Evolutionary conservation across 2,113 vertebrate species (phyloP).

Genomic region (Colistium nudipinnis): DNA sequence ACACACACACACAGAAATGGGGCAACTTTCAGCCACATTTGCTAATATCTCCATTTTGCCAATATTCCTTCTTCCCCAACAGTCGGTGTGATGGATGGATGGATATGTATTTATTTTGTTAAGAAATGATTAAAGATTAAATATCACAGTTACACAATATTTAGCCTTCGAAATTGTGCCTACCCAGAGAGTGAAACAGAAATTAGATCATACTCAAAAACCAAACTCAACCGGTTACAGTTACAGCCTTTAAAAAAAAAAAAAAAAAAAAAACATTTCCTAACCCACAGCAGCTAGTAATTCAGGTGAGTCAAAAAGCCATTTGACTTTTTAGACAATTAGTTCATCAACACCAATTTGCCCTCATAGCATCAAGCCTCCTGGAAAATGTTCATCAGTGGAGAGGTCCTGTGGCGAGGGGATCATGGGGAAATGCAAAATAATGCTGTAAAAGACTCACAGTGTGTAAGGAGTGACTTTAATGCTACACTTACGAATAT

Average conservation of each 20-base stretch:
- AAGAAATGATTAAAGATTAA: neutral
- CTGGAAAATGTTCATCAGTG: conserved; percentile 32
- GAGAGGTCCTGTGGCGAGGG: conserved; percentile 12
- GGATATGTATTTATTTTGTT: neutral
- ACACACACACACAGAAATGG: conserved; percentile 37
- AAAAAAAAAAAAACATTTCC: conserved; percentile 40
- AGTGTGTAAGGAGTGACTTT: no score
- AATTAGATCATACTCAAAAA: conserved; percentile 35
- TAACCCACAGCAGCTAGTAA: conserved; percentile 56
- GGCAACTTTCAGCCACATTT: conserved; percentile 18
- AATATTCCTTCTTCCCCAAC: no score
- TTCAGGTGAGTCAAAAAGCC: conserved; percentile 64
- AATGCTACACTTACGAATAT: no score
- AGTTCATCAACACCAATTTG: conserved; percentile 51
- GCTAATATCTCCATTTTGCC: neutral
- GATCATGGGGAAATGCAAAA: neutral
- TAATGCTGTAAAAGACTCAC: neutral
- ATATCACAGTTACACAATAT: neutral
- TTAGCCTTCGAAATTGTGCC: conserved; percentile 2
- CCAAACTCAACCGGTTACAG: neutral
- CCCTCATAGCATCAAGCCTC: conserved; percentile 34
- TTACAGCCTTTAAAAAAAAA: conserved; percentile 30
- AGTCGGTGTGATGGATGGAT: no score
- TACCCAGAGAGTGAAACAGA: conserved; percentile 6
- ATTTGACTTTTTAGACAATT: conserved; percentile 65